Evolutionary conservation across 1,140 invertebrate genomes (phyloP).

Genomic region (Prorops nasuta): DNA sequence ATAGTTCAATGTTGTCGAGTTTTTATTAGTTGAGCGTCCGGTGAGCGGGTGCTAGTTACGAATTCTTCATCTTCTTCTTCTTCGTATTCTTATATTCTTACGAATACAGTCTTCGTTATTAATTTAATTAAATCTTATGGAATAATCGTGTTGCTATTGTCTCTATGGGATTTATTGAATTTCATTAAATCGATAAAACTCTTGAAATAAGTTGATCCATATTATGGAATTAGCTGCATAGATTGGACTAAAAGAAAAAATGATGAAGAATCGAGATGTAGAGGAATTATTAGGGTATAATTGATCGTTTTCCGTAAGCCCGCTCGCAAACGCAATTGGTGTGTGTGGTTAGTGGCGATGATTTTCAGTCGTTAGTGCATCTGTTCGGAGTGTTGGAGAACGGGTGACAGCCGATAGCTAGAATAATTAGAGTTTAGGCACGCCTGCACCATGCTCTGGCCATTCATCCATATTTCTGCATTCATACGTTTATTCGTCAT

Average conservation of each 20-base stretch:
- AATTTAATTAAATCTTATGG: not conserved
- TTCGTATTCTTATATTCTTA: constrained; percentile 15
- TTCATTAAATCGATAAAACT: not conserved
- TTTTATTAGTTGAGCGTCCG: constrained; percentile 34
- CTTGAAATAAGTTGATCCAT: not conserved
- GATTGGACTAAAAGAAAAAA: not conserved
- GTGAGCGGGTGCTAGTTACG: constrained; percentile 10
- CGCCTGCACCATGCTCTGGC: too few species aligned
- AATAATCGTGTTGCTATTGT: not conserved
- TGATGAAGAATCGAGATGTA: not conserved
- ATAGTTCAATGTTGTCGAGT: constrained; percentile 52
- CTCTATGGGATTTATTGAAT: not conserved
- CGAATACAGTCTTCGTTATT: not conserved
- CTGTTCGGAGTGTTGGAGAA: constrained; percentile 7
- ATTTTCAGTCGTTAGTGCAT: constrained; percentile 17
- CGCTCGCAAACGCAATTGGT: constrained; percentile 21
- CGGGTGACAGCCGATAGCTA: too few species aligned
- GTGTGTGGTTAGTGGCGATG: constrained; percentile 23
- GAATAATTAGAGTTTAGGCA: too few species aligned
- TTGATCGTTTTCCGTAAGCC: not conserved
- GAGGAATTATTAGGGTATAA: not conserved
- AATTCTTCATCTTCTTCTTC: constrained; percentile 6
- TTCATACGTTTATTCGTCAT: too few species aligned
- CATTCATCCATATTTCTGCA: too few species aligned
- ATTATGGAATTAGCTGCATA: not conserved